These are phyloP conservation scores for Cassiopea xamachana DNA, from an alignment of 30 jellyfish, hydroid and myxozoan species.

Conservation along the genomic window DNA sequence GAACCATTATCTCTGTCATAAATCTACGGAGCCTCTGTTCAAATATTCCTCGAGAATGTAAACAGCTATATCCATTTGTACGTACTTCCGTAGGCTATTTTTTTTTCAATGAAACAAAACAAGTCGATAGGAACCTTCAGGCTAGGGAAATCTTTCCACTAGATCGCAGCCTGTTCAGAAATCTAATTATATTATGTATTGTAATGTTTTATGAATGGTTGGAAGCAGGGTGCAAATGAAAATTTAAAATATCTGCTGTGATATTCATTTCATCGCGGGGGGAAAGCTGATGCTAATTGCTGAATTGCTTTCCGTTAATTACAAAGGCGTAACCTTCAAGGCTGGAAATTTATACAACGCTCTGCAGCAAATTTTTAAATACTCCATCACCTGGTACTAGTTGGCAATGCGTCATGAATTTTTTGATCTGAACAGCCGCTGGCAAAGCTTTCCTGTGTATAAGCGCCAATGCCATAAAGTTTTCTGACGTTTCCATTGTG, in stretches of 20 bases:
- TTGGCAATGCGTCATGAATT: no score
- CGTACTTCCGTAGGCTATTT: background rate
- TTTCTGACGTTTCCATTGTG: no score
- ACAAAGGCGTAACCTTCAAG: background rate
- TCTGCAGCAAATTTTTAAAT: no score
- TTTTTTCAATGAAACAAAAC: background rate
- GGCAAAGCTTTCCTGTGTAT: background rate
- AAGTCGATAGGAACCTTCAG: background rate
- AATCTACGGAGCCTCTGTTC: no score
- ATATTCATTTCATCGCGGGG: background rate
- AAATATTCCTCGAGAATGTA: no score
- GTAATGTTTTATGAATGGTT: background rate
- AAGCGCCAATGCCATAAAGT: no score
- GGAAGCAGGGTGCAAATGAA: background rate
- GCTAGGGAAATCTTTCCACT: background rate
- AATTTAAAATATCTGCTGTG: background rate
- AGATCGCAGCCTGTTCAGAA: background rate
- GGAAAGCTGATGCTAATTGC: background rate
- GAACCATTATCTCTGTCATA: no score
- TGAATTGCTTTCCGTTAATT: background rate
- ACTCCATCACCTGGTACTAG: no score
- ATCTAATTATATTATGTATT: background rate
- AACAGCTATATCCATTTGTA: conserved; percentile 18
- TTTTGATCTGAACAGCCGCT: background rate
- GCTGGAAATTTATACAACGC: background rate